Conservation (phyloP, 2,113 vertebrate species). For the Castor canadensis region DNA sequence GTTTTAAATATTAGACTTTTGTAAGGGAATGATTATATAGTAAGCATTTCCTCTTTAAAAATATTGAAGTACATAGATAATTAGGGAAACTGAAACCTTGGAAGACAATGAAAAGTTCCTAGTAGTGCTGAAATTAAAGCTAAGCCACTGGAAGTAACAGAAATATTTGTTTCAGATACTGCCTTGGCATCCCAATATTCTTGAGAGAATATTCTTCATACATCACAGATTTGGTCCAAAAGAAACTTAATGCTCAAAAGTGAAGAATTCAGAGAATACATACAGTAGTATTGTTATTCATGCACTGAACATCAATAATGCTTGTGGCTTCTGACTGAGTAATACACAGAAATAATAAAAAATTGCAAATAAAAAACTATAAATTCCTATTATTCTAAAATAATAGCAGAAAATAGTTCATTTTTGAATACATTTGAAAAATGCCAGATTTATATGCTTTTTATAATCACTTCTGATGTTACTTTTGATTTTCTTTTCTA, state of each 20-base stretch:
- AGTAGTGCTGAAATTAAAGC: background rate
- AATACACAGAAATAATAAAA: background rate
- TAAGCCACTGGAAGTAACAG: background rate
- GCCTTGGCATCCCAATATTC: background rate
- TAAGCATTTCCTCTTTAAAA: background rate
- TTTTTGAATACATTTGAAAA: background rate
- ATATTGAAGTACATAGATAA: background rate
- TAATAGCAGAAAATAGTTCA: background rate
- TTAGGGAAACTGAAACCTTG: background rate
- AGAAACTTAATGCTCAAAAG: background rate
- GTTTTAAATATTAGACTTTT: background rate
- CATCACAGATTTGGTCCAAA: background rate
- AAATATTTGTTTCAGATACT: background rate
- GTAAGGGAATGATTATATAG: background rate
- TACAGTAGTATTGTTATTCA: too few relatives aligned
- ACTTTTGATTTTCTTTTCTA: background rate
- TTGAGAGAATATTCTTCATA: background rate
- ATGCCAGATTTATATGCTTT: background rate
- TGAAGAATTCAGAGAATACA: background rate
- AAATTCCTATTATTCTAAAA: background rate
- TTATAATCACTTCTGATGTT: background rate
- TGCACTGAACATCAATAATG: background rate
- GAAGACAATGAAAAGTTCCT: background rate
- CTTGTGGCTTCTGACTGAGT: background rate
- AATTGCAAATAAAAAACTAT: background rate